Evolutionary conservation across 2,797 vertebrate genomes (phyloP).

Genomic region (Hozukius guyotensis): DNA sequence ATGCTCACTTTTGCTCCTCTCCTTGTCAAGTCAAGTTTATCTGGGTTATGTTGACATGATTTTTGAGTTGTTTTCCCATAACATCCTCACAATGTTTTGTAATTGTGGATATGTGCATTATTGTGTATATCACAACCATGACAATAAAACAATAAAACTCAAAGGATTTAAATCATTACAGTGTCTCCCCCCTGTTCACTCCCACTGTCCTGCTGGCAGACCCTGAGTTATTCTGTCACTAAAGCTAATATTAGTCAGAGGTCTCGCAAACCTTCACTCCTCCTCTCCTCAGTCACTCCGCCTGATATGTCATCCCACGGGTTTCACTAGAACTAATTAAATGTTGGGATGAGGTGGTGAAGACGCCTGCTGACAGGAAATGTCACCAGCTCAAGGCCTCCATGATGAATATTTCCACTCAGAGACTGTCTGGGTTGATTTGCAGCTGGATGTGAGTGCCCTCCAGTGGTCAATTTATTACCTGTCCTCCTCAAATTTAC

Average conservation of each 20-base stretch:
- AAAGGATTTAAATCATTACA: background rate
- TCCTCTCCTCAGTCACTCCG: slow-evolving; percentile 34
- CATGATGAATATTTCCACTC: slow-evolving; percentile 41
- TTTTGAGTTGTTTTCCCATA: background rate
- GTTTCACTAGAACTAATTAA: slow-evolving; percentile 74
- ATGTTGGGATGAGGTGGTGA: slow-evolving; percentile 67
- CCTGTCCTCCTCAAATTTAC: background rate
- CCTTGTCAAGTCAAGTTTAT: background rate
- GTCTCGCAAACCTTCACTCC: slow-evolving; percentile 55
- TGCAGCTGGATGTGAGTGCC: slow-evolving; percentile 55
- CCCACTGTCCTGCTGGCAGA: slow-evolving; percentile 71
- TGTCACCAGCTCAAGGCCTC: slow-evolving; percentile 54
- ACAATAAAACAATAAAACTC: slow-evolving; percentile 3
- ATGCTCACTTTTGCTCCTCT: background rate
- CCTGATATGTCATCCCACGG: slow-evolving; percentile 46
- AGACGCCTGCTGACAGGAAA: slow-evolving; percentile 71
- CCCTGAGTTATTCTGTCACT: slow-evolving; percentile 81
- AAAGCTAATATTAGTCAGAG: slow-evolving; percentile 83
- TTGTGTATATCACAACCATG: too few relatives aligned
- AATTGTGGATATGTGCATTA: background rate
- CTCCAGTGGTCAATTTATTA: slow-evolving; percentile 58
- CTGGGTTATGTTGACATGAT: background rate
- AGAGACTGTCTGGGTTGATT: background rate
- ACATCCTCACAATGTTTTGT: background rate
- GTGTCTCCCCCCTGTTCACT: slow-evolving; percentile 54